Evolutionary conservation across 2,888 invertebrate species (phyloP).

Genomic region (Scaptomyza polygonia): DNA sequence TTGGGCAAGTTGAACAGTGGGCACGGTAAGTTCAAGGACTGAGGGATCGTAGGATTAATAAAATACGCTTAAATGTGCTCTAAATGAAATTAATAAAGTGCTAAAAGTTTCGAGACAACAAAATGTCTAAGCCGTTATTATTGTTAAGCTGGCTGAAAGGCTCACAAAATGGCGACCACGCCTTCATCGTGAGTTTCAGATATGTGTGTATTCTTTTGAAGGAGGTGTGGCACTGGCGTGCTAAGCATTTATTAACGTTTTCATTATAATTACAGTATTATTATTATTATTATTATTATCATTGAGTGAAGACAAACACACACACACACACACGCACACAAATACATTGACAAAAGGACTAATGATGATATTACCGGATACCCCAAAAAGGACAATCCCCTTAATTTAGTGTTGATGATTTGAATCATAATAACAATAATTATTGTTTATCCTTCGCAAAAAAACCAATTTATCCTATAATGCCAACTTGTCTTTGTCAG

Average conservation of each 20-base stretch:
- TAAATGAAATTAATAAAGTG: slow-evolving; percentile 73
- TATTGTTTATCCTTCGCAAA: slow-evolving; percentile 51
- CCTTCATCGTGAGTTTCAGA: slow-evolving; percentile 35
- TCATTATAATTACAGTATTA: slow-evolving; percentile 71
- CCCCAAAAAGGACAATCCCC: slow-evolving; percentile 5
- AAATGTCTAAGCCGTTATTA: slow-evolving; percentile 46
- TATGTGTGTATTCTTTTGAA: slow-evolving; percentile 13
- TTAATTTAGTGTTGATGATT: slow-evolving; percentile 60
- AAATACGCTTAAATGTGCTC: slow-evolving; percentile 62
- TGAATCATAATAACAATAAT: slow-evolving; percentile 66
- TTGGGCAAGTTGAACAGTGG: not conserved
- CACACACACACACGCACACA: slow-evolving; percentile 7
- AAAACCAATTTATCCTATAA: slow-evolving; percentile 34
- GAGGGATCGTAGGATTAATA: slow-evolving; percentile 25
- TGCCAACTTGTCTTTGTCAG: slow-evolving; percentile 6
- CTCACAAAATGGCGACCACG: slow-evolving; percentile 8
- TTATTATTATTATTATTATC: slow-evolving; percentile 56
- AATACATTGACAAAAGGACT: not conserved
- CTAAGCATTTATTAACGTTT: slow-evolving; percentile 60
- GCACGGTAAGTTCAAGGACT: slow-evolving; percentile 30
- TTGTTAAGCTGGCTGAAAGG: slow-evolving; percentile 27
- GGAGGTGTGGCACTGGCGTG: slow-evolving; percentile 29
- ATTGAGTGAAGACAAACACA: slow-evolving; percentile 24
- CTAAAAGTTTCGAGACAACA: slow-evolving; percentile 54
- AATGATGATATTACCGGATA: not conserved